Conservation (phyloP, 2,888 invertebrate species). For the Bombylius major region DNA sequence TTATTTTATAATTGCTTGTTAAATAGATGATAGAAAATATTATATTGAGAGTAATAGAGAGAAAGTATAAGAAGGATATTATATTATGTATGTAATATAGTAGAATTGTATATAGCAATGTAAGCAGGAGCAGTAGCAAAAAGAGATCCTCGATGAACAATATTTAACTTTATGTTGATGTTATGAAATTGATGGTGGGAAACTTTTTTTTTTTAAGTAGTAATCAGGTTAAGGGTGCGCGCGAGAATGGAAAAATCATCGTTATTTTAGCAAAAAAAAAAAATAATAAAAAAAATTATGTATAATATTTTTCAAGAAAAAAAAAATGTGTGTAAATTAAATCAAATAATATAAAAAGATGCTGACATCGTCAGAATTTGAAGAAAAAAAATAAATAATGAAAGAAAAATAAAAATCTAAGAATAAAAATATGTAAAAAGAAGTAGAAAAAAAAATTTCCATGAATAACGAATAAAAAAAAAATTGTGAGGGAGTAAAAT, state of each 20-base stretch:
- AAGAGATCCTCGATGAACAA: too few species aligned
- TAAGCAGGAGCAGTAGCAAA: too few species aligned
- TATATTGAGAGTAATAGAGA: background rate
- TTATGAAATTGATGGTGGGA: too few species aligned
- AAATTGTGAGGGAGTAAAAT: too few species aligned
- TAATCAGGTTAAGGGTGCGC: conserved; percentile 13
- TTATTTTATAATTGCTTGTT: conserved; percentile 3
- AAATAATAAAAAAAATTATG: too few species aligned
- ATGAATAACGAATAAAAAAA: too few species aligned
- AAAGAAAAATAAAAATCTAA: background rate
- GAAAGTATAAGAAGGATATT: background rate
- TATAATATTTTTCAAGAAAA: too few species aligned
- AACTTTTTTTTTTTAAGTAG: background rate
- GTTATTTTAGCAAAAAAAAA: background rate
- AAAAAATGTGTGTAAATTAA: too few species aligned
- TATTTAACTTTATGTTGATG: too few species aligned
- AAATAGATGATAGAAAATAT: background rate
- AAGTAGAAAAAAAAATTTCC: background rate
- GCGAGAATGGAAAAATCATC: conserved; percentile 4
- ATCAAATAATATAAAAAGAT: background rate
- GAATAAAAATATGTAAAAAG: background rate
- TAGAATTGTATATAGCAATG: too few species aligned
- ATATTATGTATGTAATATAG: too few species aligned
- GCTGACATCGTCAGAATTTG: background rate
- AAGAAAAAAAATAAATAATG: background rate